These are phyloP conservation scores for Toxotes jaculatrix DNA, from an alignment of 2,113 vertebrate genomes.

Conservation along the genomic window DNA sequence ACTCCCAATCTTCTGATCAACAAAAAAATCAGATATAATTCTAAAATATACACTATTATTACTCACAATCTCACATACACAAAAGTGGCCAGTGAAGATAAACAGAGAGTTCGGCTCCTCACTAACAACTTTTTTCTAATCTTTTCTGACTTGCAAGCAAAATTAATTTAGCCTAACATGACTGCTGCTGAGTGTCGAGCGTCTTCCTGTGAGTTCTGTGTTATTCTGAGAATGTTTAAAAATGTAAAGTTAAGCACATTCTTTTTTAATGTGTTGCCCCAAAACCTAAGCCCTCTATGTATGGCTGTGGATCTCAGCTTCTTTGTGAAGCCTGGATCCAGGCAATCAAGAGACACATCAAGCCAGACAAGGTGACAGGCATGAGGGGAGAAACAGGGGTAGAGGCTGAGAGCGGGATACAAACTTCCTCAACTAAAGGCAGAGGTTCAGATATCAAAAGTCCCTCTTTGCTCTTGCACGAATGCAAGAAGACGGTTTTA, in stretches of 20 bases:
- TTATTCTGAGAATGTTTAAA: conserved; percentile 53
- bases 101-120: conserved; percentile 5
- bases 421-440: conserved; percentile 63
- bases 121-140: conserved; percentile 45
- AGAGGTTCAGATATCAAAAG: conserved; percentile 64
- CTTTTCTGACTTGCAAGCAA: conserved; percentile 48
- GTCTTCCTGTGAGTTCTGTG: conserved; percentile 47
- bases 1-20: not conserved
- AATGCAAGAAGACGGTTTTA: conserved; percentile 54
- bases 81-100: not conserved
- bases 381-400: conserved; percentile 29
- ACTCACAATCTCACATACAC: not conserved
- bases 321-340: conserved; percentile 58
- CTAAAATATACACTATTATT: not conserved
- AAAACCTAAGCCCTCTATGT: conserved; percentile 54
- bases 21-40: not conserved
- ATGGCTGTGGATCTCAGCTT: conserved; percentile 43
- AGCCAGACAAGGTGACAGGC: conserved; percentile 59
- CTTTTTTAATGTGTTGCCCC: conserved; percentile 43
- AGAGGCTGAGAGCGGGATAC: conserved; percentile 26
- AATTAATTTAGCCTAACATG: conserved; percentile 31
- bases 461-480: conserved; percentile 44
- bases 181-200: conserved; percentile 30
- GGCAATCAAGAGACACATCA: conserved; percentile 69
- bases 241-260: conserved; percentile 51